Evolutionary conservation across 2,888 invertebrate species (phyloP).

Genomic region (Cacoxenus indagator): DNA sequence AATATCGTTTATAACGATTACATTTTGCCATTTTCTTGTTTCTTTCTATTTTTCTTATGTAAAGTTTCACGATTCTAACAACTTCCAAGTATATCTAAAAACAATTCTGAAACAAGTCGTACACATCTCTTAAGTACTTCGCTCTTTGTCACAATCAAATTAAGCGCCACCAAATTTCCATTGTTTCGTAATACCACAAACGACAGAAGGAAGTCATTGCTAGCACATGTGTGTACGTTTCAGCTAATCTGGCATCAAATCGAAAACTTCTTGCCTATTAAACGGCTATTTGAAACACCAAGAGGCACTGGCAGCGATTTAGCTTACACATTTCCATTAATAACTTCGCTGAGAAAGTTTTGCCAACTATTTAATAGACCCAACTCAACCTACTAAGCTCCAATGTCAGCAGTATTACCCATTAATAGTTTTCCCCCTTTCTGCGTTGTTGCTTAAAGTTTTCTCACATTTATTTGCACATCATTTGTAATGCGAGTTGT

Average conservation of each 20-base stretch:
- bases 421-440: background rate
- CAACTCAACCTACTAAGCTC: background rate
- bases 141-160: background rate
- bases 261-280: background rate
- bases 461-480: constrained; percentile 2
- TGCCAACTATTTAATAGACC: background rate
- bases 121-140: background rate
- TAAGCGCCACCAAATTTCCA: background rate
- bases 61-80: too few relatives aligned
- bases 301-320: background rate
- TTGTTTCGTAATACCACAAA: background rate
- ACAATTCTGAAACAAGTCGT: background rate
- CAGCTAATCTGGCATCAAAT: background rate
- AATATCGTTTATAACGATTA: too few relatives aligned
- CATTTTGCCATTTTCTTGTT: too few relatives aligned
- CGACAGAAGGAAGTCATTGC: background rate
- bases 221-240: background rate
- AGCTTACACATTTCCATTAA: background rate
- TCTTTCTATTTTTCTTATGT: too few relatives aligned
- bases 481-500: constrained; percentile 55
- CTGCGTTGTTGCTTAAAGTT: background rate
- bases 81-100: too few relatives aligned
- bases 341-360: background rate
- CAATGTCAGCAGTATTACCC: background rate
- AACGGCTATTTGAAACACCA: background rate